Conservation (phyloP, 1,140 invertebrate genomes). For the Musca domestica region DNA sequence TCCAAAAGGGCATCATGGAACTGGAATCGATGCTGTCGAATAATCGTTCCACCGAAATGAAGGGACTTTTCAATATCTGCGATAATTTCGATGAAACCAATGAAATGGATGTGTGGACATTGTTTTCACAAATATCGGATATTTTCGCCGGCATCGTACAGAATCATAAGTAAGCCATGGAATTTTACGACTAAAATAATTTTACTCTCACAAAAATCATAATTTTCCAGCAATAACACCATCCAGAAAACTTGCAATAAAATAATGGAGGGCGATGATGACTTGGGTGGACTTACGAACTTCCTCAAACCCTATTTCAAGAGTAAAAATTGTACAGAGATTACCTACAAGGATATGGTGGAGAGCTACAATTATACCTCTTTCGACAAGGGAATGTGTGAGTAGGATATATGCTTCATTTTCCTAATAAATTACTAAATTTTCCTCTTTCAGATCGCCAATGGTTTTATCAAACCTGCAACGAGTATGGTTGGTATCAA, state of each 20-base stretch:
- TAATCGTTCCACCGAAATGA: conserved; percentile 38
- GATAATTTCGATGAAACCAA: conserved; percentile 43
- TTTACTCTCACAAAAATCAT: no score
- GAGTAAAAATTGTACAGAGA: conserved; percentile 30
- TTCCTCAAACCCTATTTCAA: conserved; percentile 37
- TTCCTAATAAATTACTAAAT: neutral
- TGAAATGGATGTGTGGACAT: conserved; percentile 46
- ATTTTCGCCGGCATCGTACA: conserved; percentile 49
- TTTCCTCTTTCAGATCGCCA: conserved; percentile 52
- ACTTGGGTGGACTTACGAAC: conserved; percentile 37
- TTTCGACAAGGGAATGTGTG: conserved; percentile 39
- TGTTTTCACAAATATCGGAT: conserved; percentile 48
- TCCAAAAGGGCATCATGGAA: conserved; percentile 56
- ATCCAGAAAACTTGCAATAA: conserved; percentile 42
- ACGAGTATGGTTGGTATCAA: conserved; percentile 75
- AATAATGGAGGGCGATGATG: conserved; percentile 40
- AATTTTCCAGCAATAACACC: conserved; percentile 30
- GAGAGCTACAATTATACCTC: conserved; percentile 32
- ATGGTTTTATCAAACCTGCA: conserved; percentile 74
- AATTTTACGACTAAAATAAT: no score
- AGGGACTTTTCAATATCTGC: conserved; percentile 52
- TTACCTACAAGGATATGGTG: conserved; percentile 41
- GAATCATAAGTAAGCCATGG: conserved; percentile 35
- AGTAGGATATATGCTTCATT: conserved; percentile 16
- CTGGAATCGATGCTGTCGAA: conserved; percentile 50